phyloP scores from a whole-genome alignment of 2,113 vertebrate genomes.

The Barbus barbus region DNA sequence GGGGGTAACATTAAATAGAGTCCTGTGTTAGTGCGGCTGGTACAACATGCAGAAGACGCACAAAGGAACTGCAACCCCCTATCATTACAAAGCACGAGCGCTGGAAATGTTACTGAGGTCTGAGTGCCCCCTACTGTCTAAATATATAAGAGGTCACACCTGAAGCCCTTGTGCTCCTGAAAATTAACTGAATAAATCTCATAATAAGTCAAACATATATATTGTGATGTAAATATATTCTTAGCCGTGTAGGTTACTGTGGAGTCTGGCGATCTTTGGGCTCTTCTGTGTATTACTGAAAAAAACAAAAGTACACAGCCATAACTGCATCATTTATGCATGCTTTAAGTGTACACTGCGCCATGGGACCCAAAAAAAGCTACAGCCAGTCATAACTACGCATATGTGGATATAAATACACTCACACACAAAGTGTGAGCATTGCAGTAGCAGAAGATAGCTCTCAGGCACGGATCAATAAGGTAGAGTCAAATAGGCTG shows the following conservation, averaged over 20 bases:
- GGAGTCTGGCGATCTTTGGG: neutral
- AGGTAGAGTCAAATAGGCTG: constrained; percentile 29
- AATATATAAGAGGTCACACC: constrained; percentile 26
- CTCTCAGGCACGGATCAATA: constrained; percentile 47
- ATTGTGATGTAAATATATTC: neutral
- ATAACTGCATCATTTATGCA: neutral
- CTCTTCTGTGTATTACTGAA: neutral
- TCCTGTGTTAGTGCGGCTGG: constrained; percentile 61
- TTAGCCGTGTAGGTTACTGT: neutral
- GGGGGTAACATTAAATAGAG: constrained; percentile 54
- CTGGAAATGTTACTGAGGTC: constrained; percentile 63
- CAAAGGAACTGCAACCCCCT: constrained; percentile 39
- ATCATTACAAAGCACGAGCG: constrained; percentile 38
- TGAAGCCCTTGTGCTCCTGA: neutral
- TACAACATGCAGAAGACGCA: constrained; percentile 51
- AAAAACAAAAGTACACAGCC: neutral
- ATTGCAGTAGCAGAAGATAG: constrained; percentile 21
- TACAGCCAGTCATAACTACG: neutral
- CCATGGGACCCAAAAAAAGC: neutral
- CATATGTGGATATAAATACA: neutral
- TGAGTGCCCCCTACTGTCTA: constrained; percentile 78
- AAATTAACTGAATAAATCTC: constrained; percentile 23
- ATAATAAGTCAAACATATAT: neutral
- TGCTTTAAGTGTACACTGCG: neutral
- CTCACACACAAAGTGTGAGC: neutral